Percentiles rank a stretch among this genome's conserved stretches.
phyloP scores from a whole-genome alignment of 2,888 invertebrate genomes.

The Nomada lathburiana region DNA sequence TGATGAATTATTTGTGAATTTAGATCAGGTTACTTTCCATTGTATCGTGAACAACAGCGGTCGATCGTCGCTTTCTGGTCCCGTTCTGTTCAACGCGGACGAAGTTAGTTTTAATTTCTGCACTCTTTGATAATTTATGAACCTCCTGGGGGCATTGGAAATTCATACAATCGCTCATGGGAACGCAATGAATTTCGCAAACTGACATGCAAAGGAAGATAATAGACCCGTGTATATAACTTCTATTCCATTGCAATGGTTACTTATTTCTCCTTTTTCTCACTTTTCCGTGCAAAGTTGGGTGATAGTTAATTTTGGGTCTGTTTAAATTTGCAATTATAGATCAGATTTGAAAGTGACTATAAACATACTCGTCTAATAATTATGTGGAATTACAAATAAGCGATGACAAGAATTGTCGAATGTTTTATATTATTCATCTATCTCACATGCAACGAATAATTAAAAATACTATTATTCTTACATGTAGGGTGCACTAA shows the following conservation, averaged over 20 bases:
- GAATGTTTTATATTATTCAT: too few species aligned
- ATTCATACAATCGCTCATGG: conserved; percentile 12
- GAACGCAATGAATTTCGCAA: conserved; percentile 19
- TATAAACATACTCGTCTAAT: too few species aligned
- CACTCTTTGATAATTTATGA: conserved; percentile 25
- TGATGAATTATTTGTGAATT: conserved; percentile 42
- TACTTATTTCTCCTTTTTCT: conserved; percentile 30
- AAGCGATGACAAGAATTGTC: too few species aligned
- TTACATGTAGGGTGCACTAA: too few species aligned
- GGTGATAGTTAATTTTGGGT: conserved; percentile 33
- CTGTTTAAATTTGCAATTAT: too few species aligned
- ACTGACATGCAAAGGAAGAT: conserved; percentile 15
- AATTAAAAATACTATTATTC: too few species aligned
- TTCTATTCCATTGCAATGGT: conserved; percentile 17
- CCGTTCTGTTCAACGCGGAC: neutral
- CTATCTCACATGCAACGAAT: too few species aligned
- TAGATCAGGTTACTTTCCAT: conserved; percentile 25
- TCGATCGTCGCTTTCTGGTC: conserved; percentile 3
- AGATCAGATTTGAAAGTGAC: too few species aligned
- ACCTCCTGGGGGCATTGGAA: conserved; percentile 4
- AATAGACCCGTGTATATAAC: conserved; percentile 15
- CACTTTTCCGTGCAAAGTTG: conserved; percentile 18
- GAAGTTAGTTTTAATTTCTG: conserved; percentile 37
- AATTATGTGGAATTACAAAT: too few species aligned
- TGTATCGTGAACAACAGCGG: neutral